A percentile compares a stretch with the other conserved stretches of the same genome.
Evolutionary conservation across 2,888 invertebrate genomes (phyloP).

Genomic region (Caenorhabditis sp.): DNA sequence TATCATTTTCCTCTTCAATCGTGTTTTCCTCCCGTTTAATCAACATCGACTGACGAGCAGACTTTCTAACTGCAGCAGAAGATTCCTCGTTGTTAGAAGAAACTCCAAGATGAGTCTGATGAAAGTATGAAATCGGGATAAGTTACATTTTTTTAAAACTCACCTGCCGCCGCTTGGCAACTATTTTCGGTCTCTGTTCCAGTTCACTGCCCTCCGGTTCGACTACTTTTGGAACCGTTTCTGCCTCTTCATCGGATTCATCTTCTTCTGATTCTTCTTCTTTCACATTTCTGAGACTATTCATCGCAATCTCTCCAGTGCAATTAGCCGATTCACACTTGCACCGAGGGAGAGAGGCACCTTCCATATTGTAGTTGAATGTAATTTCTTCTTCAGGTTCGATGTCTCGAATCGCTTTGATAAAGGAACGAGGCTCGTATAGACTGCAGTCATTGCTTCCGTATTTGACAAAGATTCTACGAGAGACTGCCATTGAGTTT

Average conservation of each 20-base stretch:
- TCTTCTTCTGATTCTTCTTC: neutral
- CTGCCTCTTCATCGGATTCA: neutral
- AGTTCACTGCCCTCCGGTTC: neutral
- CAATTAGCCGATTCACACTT: neutral
- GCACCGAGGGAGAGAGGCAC: neutral
- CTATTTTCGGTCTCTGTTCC: neutral
- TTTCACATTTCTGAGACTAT: too few species aligned
- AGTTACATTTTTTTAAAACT: neutral
- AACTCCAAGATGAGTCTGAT: neutral
- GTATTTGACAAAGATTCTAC: neutral
- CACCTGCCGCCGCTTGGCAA: neutral
- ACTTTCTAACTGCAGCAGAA: neutral
- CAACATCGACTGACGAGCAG: neutral
- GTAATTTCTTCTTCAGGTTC: slow-evolving; percentile 4
- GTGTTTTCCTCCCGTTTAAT: neutral
- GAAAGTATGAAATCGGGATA: neutral
- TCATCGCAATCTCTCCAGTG: neutral
- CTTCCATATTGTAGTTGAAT: slow-evolving; percentile 6
- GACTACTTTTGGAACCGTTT: too few species aligned
- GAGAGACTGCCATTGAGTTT: neutral
- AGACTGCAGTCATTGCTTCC: neutral
- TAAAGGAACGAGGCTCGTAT: neutral
- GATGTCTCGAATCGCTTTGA: neutral
- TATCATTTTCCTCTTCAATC: neutral
- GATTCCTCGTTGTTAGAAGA: neutral